These are phyloP conservation scores for Cataglyphis albicans DNA, from an alignment of 2,888 invertebrate species.

Conservation along the genomic window DNA sequence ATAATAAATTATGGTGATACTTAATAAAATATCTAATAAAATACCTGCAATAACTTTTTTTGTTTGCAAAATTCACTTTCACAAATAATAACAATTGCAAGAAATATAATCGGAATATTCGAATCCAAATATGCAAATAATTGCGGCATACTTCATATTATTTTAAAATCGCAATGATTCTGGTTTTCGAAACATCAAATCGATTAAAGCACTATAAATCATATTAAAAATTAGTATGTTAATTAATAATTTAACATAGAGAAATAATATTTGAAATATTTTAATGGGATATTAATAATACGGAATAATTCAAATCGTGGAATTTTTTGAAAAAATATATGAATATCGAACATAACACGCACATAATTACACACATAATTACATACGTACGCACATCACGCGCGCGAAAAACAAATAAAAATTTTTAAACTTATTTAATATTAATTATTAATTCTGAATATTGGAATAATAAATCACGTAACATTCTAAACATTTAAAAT, in stretches of 20 bases:
- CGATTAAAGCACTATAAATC: background rate
- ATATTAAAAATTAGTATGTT: background rate
- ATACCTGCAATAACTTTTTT: background rate
- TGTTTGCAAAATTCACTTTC: too few species aligned
- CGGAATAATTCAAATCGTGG: background rate
- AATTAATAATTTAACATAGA: background rate
- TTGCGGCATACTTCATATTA: background rate
- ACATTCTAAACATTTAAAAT: constrained; percentile 3
- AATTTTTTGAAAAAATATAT: background rate
- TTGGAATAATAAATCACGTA: background rate
- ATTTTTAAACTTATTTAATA: constrained; percentile 1
- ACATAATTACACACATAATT: background rate
- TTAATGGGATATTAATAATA: background rate
- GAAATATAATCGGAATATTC: too few species aligned
- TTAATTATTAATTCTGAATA: constrained; percentile 2
- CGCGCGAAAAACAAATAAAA: background rate
- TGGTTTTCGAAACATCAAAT: background rate
- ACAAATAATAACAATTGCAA: background rate
- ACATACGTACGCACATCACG: too few species aligned
- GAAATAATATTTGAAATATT: background rate
- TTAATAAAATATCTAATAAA: too few species aligned
- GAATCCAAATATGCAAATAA: background rate
- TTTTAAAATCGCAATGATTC: background rate
- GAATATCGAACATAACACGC: background rate
- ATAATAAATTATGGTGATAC: background rate